These are phyloP conservation scores for Drosophila dunni DNA, from an alignment of 1,140 invertebrate species.

Conservation along the genomic window DNA sequence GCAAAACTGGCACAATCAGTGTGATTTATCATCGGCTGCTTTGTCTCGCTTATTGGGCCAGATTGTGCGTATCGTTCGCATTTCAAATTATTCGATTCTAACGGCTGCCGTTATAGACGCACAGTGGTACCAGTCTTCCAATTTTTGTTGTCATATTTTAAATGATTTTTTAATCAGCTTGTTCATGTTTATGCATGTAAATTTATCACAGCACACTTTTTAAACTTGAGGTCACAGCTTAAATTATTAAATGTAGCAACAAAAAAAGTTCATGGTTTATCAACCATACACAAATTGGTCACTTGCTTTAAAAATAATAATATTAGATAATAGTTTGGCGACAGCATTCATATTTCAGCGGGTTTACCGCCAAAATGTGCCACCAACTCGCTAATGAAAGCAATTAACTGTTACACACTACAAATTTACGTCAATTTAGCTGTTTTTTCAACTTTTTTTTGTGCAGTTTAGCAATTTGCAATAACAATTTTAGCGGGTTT, in stretches of 20 bases:
- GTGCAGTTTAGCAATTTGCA: too few relatives aligned
- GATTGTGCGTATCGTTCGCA: slow-evolving; percentile 26
- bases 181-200: background rate
- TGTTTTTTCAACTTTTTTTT: too few relatives aligned
- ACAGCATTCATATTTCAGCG: too few relatives aligned
- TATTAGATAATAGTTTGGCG: background rate
- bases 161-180: background rate
- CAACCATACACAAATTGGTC: background rate
- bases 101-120: slow-evolving; percentile 23
- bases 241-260: slow-evolving; percentile 13
- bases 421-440: background rate
- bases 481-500: too few relatives aligned
- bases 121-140: slow-evolving; percentile 30
- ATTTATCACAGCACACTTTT: slow-evolving; percentile 15
- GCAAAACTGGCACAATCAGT: slow-evolving; percentile 17
- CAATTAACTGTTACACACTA: background rate
- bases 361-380: background rate
- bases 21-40: slow-evolving; percentile 31
- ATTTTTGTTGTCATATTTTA: background rate
- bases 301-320: background rate
- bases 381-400: background rate
- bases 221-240: slow-evolving; percentile 20
- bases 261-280: background rate
- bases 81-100: slow-evolving; percentile 25
- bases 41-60: slow-evolving; percentile 1